Evolutionary conservation across 1,140 invertebrate genomes (phyloP), one percentile per base, ranked within the genome.

Genomic region (Cecropterus lyciades): DNA sequence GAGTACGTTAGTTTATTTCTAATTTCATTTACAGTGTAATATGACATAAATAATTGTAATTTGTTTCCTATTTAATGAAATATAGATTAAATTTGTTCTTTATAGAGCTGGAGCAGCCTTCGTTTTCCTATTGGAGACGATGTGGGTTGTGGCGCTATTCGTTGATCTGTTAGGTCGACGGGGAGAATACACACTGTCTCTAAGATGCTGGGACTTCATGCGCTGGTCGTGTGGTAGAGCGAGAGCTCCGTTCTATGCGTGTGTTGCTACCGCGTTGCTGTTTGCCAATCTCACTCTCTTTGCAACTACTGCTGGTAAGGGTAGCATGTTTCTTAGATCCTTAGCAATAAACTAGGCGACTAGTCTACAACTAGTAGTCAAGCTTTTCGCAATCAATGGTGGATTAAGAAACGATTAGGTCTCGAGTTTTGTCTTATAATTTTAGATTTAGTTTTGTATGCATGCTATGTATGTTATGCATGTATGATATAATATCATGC

Each of bases 61-160:
- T 30, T 30, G 27, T 30, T 30, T 30, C 0, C 27, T 30, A 30
- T 3, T 30, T 30, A 30, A 30, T 6, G 27, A 30, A 30, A 30
- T 8, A 2, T 48, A n/a, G 14, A 33, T 17, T 15, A n/a, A 17
- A 59, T 40, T 65, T 70, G 33, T n/a, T n/a, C n/a, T 46, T 57
- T 27, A 15, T 69, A 92, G 89, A 51, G 82, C 75, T 4, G 86
- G 87, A 0, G 84, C 89, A 40, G 82, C 77, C 0, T 62, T 82
- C 2, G 80, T 92, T 0, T 75, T 92, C 9, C 52, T 90, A 3
- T 52, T 92, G 52, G 89, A 92, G 70, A 92, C 89, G n/a, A 92
- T 92, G 89, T 92, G 89, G 89, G 89, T 90, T 20, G 78, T 70
- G 6, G 89, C 87, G 0, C 20, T 92, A 9, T 92, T 92, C 71